A percentile compares a stretch with the other conserved stretches of the same genome.
Conservation (phyloP, 2,888 invertebrate genomes). For the Ischnura elegans region DNA sequence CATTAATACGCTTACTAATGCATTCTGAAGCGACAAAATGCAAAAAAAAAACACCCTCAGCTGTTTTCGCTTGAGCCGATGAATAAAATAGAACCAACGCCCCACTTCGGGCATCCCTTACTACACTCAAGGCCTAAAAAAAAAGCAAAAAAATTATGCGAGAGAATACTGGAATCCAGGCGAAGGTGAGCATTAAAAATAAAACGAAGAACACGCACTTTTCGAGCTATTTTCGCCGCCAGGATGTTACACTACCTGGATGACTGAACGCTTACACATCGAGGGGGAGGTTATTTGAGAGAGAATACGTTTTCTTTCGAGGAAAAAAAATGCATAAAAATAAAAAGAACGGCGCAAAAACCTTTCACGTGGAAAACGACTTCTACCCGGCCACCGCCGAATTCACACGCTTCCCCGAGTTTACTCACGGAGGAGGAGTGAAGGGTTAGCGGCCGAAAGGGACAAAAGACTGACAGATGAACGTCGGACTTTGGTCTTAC, state of each 20-base stretch:
- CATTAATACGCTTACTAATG: no score
- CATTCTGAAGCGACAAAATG: no score
- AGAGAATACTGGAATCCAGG: background rate
- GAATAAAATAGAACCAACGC: no score
- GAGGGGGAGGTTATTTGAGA: background rate
- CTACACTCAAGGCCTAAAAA: no score
- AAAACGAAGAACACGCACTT: background rate
- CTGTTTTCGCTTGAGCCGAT: no score
- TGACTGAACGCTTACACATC: background rate
- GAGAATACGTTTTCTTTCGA: background rate
- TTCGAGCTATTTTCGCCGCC: background rate
- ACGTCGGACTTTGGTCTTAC: conserved; percentile 30
- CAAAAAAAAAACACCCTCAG: no score
- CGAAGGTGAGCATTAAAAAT: background rate
- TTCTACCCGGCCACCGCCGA: background rate
- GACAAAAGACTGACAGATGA: conserved; percentile 31
- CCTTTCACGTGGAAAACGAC: background rate
- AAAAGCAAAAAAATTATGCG: no score
- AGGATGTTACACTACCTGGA: background rate
- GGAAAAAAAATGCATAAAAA: background rate
- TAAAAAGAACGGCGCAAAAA: background rate
- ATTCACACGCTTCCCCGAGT: background rate
- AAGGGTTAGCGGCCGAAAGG: background rate
- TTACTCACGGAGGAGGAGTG: background rate
- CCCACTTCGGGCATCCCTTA: no score